These are phyloP conservation scores for Clarias magur DNA, from an alignment of 2,113 vertebrate genomes.

Conservation along the genomic window DNA sequence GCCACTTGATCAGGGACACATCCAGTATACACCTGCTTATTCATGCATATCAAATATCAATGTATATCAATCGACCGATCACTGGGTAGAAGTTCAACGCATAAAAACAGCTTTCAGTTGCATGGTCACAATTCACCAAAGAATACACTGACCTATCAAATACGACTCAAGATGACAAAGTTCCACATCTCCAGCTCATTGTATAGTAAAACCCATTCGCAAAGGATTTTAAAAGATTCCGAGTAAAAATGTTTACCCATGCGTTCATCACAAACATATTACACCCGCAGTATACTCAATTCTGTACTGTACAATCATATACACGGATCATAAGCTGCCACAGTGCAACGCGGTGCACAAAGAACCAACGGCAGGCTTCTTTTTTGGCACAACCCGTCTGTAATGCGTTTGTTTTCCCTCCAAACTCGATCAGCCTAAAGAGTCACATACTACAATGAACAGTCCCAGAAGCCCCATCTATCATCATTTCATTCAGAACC, in stretches of 20 bases:
- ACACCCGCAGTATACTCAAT: not conserved
- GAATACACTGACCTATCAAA: not conserved
- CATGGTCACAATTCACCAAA: not conserved
- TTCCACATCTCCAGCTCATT: not conserved
- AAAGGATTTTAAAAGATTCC: not conserved
- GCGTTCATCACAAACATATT: not conserved
- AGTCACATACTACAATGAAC: conserved; percentile 30
- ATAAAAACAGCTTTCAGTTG: not conserved
- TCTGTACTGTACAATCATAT: not conserved
- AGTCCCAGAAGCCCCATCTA: conserved; percentile 29
- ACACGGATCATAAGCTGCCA: not conserved
- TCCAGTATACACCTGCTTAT: not conserved
- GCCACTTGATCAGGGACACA: too few relatives aligned
- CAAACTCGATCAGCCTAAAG: conserved; percentile 32
- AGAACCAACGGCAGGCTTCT: not conserved
- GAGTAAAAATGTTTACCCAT: not conserved
- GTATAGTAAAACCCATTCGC: not conserved
- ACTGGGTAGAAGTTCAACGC: not conserved
- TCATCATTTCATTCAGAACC: conserved; percentile 38
- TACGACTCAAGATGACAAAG: not conserved
- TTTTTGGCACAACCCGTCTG: not conserved
- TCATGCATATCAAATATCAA: not conserved
- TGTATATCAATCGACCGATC: not conserved
- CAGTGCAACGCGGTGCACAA: not conserved
- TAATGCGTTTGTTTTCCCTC: conserved; percentile 11